Percentiles rank a stretch among this genome's conserved stretches.
Conservation (phyloP, 2,797 vertebrate species). For the Uromys caudimaculatus region DNA sequence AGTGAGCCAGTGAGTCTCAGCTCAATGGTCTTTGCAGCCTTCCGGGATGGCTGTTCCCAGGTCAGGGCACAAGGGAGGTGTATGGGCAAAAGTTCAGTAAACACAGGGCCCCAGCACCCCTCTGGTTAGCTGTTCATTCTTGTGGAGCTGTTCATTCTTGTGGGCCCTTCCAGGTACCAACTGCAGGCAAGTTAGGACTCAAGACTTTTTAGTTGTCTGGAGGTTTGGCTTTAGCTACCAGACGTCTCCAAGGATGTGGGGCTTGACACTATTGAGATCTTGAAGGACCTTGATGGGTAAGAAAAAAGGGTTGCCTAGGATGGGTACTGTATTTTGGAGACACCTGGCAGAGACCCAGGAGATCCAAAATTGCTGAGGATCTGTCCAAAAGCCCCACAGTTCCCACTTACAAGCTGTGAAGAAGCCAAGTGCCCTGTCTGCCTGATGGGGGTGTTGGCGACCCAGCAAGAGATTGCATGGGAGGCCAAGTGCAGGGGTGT, state of each 20-base stretch:
- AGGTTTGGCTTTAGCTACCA: not conserved
- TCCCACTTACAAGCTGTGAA: not conserved
- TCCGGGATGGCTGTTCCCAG: not conserved
- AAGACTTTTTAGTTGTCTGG: not conserved
- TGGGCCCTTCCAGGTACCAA: not conserved
- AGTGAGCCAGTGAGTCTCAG: not conserved
- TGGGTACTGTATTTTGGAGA: fast-evolving
- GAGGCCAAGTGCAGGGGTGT: not conserved
- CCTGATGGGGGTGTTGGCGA: not conserved
- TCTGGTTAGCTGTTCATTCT: fast-evolving
- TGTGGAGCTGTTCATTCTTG: not conserved
- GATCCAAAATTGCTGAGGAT: not conserved
- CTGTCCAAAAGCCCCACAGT: fast-evolving
- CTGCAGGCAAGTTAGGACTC: not conserved
- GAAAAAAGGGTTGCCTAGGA: not conserved
- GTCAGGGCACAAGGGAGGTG: not conserved
- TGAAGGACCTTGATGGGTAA: not conserved
- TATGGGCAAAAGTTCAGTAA: not conserved
- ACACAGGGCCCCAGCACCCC: too few relatives aligned
- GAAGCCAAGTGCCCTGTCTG: not conserved
- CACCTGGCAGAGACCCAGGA: not conserved
- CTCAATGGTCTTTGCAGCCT: not conserved
- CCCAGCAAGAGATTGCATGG: not conserved
- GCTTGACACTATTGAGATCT: not conserved
- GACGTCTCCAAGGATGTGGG: not conserved